phyloP scores from a whole-genome alignment of 2,888 invertebrate genomes.

The Limnephilus lunatus region DNA sequence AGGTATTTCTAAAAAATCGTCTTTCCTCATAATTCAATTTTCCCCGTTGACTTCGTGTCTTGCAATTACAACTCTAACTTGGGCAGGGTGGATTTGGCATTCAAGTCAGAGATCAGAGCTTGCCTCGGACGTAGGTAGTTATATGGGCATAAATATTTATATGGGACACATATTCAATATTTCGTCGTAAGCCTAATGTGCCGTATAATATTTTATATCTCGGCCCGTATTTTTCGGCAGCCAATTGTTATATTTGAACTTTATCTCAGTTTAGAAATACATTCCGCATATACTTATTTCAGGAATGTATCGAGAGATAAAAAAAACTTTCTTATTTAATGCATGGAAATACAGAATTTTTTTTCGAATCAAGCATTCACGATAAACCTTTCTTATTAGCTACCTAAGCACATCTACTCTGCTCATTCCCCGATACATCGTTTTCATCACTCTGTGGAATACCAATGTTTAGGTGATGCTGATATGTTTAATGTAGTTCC shows the following conservation, averaged over 20 bases:
- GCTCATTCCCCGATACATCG: too few species aligned
- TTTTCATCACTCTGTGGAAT: too few species aligned
- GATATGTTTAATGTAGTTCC: too few species aligned
- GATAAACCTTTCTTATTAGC: background rate
- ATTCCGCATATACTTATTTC: background rate
- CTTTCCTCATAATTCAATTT: background rate
- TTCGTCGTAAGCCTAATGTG: slow-evolving; percentile 23
- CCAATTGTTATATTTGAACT: background rate
- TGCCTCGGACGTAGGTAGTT: background rate
- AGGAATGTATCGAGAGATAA: background rate
- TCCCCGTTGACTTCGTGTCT: background rate
- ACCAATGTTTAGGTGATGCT: too few species aligned
- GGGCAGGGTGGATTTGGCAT: background rate
- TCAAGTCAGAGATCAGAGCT: background rate
- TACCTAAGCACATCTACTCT: too few species aligned
- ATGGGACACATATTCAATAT: slow-evolving; percentile 20
- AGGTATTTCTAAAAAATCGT: background rate
- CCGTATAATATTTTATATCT: slow-evolving; percentile 22
- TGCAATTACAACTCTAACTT: background rate
- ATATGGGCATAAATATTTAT: slow-evolving; percentile 9
- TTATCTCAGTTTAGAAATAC: background rate
- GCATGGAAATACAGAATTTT: background rate
- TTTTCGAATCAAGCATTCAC: background rate
- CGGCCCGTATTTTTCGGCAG: background rate
- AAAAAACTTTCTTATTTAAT: background rate